Evolutionary conservation across 2,113 vertebrate genomes (phyloP).

Genomic region (Ceratotherium simum): DNA sequence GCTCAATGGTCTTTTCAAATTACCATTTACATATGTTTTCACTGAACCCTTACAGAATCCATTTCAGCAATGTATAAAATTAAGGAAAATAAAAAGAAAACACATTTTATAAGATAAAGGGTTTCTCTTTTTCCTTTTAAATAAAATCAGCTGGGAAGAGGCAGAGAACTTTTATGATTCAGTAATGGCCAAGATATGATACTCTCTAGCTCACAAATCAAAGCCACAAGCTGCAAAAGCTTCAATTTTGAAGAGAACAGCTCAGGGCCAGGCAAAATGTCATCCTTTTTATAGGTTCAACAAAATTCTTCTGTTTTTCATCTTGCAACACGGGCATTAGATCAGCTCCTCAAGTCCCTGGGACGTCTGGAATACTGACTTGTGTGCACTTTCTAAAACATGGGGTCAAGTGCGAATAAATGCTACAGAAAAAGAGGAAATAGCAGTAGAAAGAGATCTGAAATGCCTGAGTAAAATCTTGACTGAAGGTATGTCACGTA

Average conservation of each 20-base stretch:
- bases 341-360: conserved; percentile 85
- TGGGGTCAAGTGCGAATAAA: conserved; percentile 83
- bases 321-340: conserved; percentile 83
- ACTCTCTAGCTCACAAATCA: conserved; percentile 85
- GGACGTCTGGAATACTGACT: conserved; percentile 80
- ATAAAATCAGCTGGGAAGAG: conserved; percentile 82
- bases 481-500: conserved; percentile 44
- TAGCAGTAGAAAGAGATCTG: conserved; percentile 1
- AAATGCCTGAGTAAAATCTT: conserved; percentile 52
- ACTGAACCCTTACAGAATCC: conserved; percentile 29
- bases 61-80: conserved; percentile 46
- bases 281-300: conserved; percentile 86
- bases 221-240: conserved; percentile 82
- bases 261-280: conserved; percentile 85
- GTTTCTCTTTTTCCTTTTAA: conserved; percentile 70
- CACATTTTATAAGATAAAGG: conserved; percentile 62
- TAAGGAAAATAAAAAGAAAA: conserved; percentile 68
- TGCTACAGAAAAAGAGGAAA: conserved; percentile 69
- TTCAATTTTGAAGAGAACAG: conserved; percentile 83
- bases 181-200: conserved; percentile 82
- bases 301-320: conserved; percentile 84
- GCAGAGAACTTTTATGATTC: conserved; percentile 80
- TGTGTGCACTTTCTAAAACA: conserved; percentile 82
- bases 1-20: conserved; percentile 51
- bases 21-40: conserved; percentile 67